Conservation (phyloP, 1,140 invertebrate genomes). For the Limonius californicus region DNA sequence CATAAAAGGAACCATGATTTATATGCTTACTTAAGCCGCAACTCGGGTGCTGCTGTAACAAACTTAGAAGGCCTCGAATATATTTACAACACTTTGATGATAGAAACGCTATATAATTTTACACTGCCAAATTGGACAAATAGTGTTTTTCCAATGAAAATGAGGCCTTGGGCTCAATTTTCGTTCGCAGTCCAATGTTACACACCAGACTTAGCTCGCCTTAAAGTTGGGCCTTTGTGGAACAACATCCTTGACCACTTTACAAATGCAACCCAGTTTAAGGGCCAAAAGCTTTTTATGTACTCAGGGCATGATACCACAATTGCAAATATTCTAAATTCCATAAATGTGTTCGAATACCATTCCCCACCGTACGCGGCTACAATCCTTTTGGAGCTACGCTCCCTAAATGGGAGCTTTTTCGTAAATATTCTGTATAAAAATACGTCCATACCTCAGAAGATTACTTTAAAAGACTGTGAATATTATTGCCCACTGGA, state of each 20-base stretch:
- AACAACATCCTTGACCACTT: conserved; percentile 28
- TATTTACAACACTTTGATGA: conserved; percentile 64
- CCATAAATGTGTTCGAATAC: conserved; percentile 67
- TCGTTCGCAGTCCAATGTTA: conserved; percentile 52
- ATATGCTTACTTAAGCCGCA: conserved; percentile 59
- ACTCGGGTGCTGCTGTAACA: conserved; percentile 56
- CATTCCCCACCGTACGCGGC: conserved; percentile 71
- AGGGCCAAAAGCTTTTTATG: conserved; percentile 57
- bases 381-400: conserved; percentile 69
- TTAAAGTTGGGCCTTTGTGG: conserved; percentile 62
- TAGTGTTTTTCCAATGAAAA: conserved; percentile 51
- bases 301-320: conserved; percentile 84
- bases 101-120: conserved; percentile 68
- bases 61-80: conserved; percentile 54
- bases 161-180: conserved; percentile 52
- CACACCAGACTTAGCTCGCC: conserved; percentile 51
- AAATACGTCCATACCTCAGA: conserved; percentile 54
- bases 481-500: conserved; percentile 55
- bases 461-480: conserved; percentile 59
- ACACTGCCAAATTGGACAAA: conserved; percentile 71
- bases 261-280: background rate
- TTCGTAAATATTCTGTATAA: conserved; percentile 58
- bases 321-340: conserved; percentile 69
- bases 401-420: conserved; percentile 35
- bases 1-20: conserved; percentile 59